phyloP scores from a whole-genome alignment of 2,888 invertebrate species.

The Limenitis camilla region DNA sequence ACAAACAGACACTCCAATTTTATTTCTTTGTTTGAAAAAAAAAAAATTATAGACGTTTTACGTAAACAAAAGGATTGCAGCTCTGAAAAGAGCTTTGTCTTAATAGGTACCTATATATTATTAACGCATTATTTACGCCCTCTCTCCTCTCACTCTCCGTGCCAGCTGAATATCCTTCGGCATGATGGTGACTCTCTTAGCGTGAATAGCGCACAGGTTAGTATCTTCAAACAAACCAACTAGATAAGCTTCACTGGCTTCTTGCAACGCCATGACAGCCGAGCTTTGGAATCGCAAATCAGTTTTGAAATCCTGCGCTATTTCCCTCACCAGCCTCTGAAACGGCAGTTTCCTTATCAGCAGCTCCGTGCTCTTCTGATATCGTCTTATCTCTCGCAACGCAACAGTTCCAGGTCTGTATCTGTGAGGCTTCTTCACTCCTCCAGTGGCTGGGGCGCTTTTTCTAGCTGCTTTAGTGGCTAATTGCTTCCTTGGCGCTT shows the following conservation, averaged over 20 bases:
- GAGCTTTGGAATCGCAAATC: slow-evolving; percentile 81
- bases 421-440: slow-evolving; percentile 83
- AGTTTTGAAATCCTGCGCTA: slow-evolving; percentile 83
- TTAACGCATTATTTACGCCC: slow-evolving; percentile 32
- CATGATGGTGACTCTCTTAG: slow-evolving; percentile 60
- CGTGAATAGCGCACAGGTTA: slow-evolving; percentile 86
- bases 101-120: background rate
- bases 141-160: slow-evolving; percentile 51
- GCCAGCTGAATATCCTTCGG: slow-evolving; percentile 45
- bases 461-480: slow-evolving; percentile 83
- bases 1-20: no score
- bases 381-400: slow-evolving; percentile 80
- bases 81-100: slow-evolving; percentile 69
- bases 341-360: slow-evolving; percentile 82
- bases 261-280: slow-evolving; percentile 80
- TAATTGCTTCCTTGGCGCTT: slow-evolving; percentile 81
- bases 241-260: slow-evolving; percentile 76
- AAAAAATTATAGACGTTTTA: no score
- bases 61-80: slow-evolving; percentile 40
- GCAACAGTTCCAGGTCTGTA: slow-evolving; percentile 81
- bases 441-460: slow-evolving; percentile 82
- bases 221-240: slow-evolving; percentile 85
- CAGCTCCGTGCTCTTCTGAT: slow-evolving; percentile 83
- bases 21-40: no score
- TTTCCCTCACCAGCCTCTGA: slow-evolving; percentile 81